These are phyloP conservation scores for Mobula birostris DNA, from an alignment of 2,113 vertebrate species.

Conservation along the genomic window DNA sequence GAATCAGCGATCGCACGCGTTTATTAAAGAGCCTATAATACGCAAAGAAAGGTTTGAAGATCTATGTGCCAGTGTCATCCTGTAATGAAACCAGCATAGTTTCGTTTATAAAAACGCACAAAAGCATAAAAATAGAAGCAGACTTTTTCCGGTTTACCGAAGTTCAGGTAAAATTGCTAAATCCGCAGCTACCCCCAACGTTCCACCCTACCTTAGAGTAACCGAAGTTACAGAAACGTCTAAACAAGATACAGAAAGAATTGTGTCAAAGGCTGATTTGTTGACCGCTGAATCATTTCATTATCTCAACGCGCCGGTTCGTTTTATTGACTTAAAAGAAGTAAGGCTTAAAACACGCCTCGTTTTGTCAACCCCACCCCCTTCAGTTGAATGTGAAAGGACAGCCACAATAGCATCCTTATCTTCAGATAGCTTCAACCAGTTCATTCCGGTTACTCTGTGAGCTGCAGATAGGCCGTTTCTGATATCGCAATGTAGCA, in stretches of 20 bases:
- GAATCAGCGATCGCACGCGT: too few species aligned
- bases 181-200: too few species aligned
- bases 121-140: not conserved
- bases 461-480: not conserved
- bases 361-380: not conserved
- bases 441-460: not conserved
- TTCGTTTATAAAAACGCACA: not conserved
- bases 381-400: not conserved
- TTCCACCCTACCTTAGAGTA: too few species aligned
- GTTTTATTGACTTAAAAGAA: not conserved
- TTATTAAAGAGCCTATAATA: not conserved
- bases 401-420: not conserved
- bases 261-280: conserved; percentile 1
- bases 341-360: not conserved
- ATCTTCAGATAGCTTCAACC: not conserved
- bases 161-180: not conserved
- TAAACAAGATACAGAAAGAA: not conserved
- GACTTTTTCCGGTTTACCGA: not conserved
- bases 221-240: not conserved
- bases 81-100: not conserved
- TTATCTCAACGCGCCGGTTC: not conserved
- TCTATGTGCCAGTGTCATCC: too few species aligned
- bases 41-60: not conserved
- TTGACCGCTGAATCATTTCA: conserved; percentile 11
- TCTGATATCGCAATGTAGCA: not conserved